Evolutionary conservation across 2,113 vertebrate species (phyloP).

Genomic region (Chelonoidis abingdonii): DNA sequence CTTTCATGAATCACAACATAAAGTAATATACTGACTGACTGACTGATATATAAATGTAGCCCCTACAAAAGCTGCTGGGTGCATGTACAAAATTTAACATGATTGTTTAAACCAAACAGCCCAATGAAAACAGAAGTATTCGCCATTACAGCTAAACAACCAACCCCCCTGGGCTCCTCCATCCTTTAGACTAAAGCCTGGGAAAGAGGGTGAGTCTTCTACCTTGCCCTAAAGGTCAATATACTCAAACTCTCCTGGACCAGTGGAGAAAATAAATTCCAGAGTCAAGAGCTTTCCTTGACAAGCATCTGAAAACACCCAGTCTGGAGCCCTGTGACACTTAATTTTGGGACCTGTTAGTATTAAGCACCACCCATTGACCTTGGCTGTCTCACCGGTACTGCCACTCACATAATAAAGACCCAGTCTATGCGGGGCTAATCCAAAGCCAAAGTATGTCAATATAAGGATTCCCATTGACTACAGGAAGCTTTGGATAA

Average conservation of each 20-base stretch:
- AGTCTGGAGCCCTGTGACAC: neutral
- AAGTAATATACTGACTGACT: neutral
- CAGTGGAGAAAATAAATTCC: rapidly evolving
- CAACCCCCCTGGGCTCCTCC: neutral
- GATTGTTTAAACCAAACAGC: neutral
- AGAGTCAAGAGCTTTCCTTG: neutral
- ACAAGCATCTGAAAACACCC: neutral
- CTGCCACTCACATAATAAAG: neutral
- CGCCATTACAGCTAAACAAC: neutral
- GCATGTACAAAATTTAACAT: neutral
- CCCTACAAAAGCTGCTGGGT: neutral
- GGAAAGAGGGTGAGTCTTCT: neutral
- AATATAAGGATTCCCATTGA: neutral
- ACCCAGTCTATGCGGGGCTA: neutral
- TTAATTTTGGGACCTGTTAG: neutral
- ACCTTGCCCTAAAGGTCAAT: neutral
- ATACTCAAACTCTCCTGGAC: neutral
- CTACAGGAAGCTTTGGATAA: neutral
- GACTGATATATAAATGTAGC: neutral
- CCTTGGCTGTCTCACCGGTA: neutral
- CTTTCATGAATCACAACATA: neutral
- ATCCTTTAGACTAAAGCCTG: neutral
- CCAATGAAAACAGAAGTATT: neutral
- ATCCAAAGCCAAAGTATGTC: neutral
- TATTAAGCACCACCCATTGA: neutral